phyloP scores from a whole-genome alignment of 2,888 invertebrate species.

The Candidula unifasciata region DNA sequence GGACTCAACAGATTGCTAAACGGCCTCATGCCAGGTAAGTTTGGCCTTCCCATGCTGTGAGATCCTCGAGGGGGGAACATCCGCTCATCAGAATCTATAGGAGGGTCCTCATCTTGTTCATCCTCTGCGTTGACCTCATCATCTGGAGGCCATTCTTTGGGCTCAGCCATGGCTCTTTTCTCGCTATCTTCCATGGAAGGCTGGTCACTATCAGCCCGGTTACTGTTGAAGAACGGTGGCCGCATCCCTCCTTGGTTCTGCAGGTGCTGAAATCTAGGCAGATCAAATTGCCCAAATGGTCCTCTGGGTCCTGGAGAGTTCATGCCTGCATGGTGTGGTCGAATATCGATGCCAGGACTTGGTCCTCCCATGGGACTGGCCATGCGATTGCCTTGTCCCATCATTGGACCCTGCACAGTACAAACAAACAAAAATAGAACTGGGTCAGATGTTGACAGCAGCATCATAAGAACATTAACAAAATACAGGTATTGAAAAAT shows the following conservation, averaged over 20 bases:
- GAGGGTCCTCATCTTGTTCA: slow-evolving; percentile 47
- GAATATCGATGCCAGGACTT: slow-evolving; percentile 43
- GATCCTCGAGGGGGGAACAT: slow-evolving; percentile 8
- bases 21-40: slow-evolving; percentile 14
- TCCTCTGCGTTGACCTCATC: slow-evolving; percentile 52
- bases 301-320: slow-evolving; percentile 40
- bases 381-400: slow-evolving; percentile 45
- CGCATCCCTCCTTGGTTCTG: slow-evolving; percentile 33
- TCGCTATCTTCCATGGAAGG: slow-evolving; percentile 39
- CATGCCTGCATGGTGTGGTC: slow-evolving; percentile 13
- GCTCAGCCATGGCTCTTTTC: slow-evolving; percentile 50
- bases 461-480: too few relatives aligned
- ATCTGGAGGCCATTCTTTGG: slow-evolving; percentile 56
- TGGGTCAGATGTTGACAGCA: too few relatives aligned
- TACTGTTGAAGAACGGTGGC: slow-evolving; percentile 32
- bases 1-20: slow-evolving; percentile 37
- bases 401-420: slow-evolving; percentile 37
- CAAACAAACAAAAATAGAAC: slow-evolving; percentile 1
- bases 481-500: too few relatives aligned
- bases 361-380: slow-evolving; percentile 26
- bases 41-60: slow-evolving; percentile 26
- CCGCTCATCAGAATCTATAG: slow-evolving; percentile 49
- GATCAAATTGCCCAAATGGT: slow-evolving; percentile 33
- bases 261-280: slow-evolving; percentile 40
- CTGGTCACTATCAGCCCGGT: slow-evolving; percentile 23